A percentile compares a stretch with the other conserved stretches of the same genome.
Evolutionary conservation across 2,888 invertebrate species (phyloP).

Genomic region (Aphodius sticticus): DNA sequence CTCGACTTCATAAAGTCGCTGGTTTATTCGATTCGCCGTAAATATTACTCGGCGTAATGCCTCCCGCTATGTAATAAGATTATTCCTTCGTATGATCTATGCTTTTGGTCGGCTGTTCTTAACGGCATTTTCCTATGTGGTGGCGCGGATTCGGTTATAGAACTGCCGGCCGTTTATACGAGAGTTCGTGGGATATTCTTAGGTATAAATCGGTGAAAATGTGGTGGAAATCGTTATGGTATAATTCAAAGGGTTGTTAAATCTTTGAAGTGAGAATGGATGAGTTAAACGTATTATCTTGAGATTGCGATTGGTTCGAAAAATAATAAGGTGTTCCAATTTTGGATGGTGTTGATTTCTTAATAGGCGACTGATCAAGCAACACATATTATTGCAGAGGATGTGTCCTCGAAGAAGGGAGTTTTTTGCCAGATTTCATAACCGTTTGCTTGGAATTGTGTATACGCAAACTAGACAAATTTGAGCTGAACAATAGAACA

Average conservation of each 20-base stretch:
- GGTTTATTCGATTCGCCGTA: not conserved
- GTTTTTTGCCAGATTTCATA: too few species aligned
- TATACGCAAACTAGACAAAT: too few species aligned
- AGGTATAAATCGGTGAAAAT: not conserved
- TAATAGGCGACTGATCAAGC: too few species aligned
- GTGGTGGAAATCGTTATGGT: not conserved
- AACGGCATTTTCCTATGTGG: not conserved
- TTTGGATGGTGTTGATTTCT: too few species aligned
- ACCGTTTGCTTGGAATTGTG: too few species aligned
- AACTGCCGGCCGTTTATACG: not conserved
- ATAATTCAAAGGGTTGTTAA: not conserved
- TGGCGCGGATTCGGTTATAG: not conserved
- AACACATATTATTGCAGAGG: too few species aligned
- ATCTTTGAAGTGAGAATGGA: not conserved
- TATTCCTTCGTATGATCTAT: not conserved
- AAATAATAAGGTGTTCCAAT: too few species aligned
- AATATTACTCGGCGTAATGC: not conserved
- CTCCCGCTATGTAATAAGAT: not conserved
- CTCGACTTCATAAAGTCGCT: constrained; percentile 4
- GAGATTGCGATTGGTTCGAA: too few species aligned
- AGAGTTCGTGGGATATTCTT: not conserved
- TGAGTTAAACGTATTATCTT: too few species aligned
- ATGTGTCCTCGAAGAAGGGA: too few species aligned
- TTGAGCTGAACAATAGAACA: too few species aligned
- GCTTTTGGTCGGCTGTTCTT: not conserved